A percentile compares a stretch with the other conserved stretches of the same genome.
These are phyloP conservation scores for Micronycteris hirsuta DNA, from an alignment of 2,113 vertebrate species.

Conservation along the genomic window DNA sequence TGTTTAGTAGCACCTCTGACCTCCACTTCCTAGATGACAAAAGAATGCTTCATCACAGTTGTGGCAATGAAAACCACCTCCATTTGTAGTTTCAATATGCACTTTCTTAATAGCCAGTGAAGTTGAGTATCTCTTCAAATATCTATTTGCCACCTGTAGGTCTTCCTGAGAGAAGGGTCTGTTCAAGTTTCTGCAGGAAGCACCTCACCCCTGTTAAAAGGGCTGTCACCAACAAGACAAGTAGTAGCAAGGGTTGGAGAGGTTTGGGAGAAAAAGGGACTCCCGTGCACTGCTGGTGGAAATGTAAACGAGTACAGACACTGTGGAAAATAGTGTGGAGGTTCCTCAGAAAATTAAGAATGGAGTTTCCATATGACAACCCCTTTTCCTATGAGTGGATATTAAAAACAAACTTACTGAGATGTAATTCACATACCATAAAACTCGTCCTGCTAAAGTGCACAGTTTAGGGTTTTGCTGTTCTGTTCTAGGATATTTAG, in stretches of 20 bases:
- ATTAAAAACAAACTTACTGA: neutral
- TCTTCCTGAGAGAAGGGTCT: neutral
- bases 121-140: neutral
- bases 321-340: neutral
- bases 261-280: neutral
- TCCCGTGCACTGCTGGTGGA: neutral
- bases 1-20: neutral
- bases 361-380: neutral
- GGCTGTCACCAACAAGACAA: neutral
- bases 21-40: neutral
- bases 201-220: neutral
- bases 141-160: neutral
- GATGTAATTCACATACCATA: neutral
- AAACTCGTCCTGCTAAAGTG: neutral
- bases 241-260: neutral
- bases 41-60: neutral
- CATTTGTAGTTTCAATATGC: neutral
- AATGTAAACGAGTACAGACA: neutral
- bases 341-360: neutral
- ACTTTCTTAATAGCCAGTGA: neutral
- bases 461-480: neutral
- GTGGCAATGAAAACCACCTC: neutral
- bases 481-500: neutral
- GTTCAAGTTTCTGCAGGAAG: neutral
- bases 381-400: neutral